Percentiles rank a stretch among this genome's conserved stretches.
Evolutionary conservation across 2,797 vertebrate species (phyloP).

Genomic region (Psittacula derbiana): DNA sequence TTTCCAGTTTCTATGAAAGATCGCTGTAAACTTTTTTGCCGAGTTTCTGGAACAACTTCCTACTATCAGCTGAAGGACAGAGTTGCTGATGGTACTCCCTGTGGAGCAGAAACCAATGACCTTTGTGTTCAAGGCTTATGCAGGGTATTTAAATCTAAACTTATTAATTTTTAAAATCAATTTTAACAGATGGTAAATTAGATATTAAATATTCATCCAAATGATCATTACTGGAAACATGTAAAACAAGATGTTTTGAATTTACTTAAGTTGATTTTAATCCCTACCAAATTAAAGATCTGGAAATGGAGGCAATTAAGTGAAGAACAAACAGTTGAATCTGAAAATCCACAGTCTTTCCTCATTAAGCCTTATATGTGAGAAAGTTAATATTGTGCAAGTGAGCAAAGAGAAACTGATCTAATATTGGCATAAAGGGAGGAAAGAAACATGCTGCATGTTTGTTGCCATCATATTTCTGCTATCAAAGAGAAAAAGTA

Average conservation of each 20-base stretch:
- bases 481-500: not conserved
- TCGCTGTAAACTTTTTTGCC: conserved; percentile 98
- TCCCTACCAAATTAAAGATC: not conserved
- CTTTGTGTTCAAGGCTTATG: conserved; percentile 98
- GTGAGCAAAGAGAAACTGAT: not conserved
- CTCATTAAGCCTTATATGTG: not conserved
- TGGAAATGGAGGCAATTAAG: not conserved
- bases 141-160: conserved; percentile 82
- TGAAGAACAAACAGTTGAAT: not conserved
- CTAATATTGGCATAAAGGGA: not conserved
- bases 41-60: conserved; percentile 89
- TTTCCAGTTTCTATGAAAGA: conserved; percentile 92
- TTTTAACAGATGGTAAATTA: conserved; percentile 2
- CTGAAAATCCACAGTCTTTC: not conserved
- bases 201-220: not conserved
- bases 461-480: not conserved
- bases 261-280: not conserved
- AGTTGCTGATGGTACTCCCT: conserved; percentile 92
- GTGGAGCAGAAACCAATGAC: conserved; percentile 91
- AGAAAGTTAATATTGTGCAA: not conserved
- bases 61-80: conserved; percentile 96
- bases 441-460: not conserved
- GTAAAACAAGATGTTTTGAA: not conserved
- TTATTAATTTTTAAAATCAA: conserved; percentile 28
- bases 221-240: not conserved